These are phyloP conservation scores for Emydura subglobosa DNA, from an alignment of 2,113 vertebrate genomes.

Conservation along the genomic window DNA sequence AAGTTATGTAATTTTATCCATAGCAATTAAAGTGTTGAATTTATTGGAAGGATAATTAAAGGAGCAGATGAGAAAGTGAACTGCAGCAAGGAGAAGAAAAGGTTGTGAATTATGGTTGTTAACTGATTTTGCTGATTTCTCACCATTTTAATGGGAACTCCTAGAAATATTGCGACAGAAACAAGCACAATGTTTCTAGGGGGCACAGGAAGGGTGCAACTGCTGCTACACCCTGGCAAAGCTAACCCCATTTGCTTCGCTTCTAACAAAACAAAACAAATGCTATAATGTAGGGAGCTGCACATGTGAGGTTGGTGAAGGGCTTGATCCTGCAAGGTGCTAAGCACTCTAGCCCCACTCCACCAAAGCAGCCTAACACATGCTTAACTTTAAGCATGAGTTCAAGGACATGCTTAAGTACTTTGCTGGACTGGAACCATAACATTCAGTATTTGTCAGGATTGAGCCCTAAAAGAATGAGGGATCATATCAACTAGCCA, in stretches of 20 bases:
- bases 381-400: not conserved
- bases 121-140: not conserved
- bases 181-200: not conserved
- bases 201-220: not conserved
- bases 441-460: not conserved
- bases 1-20: not conserved
- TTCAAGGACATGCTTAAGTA: not conserved
- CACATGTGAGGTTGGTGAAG: fast-evolving
- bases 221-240: not conserved
- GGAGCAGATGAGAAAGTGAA: not conserved
- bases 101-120: not conserved
- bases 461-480: not conserved
- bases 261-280: not conserved
- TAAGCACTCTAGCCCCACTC: not conserved
- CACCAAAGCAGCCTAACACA: not conserved
- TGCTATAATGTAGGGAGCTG: fast-evolving
- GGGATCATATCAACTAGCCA: not conserved
- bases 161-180: not conserved
- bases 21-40: not conserved
- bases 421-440: not conserved
- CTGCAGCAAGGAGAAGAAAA: not conserved
- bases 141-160: not conserved
- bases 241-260: not conserved
- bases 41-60: not conserved
- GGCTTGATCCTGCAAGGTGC: not conserved